Evolutionary conservation across 2,888 invertebrate genomes (phyloP).

Genomic region (Phyllotreta striolata): DNA sequence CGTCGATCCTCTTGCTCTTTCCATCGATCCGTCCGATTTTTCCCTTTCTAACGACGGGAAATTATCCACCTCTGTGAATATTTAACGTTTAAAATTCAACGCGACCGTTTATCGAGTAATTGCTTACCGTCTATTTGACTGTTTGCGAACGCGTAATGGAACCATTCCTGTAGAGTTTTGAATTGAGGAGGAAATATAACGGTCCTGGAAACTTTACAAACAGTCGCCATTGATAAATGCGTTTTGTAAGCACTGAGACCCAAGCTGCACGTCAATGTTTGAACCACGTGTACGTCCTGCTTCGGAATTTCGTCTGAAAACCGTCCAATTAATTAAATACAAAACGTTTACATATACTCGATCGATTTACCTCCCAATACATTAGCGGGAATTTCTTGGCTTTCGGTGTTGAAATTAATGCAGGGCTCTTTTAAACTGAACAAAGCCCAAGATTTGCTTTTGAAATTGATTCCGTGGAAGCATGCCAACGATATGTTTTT

Average conservation of each 20-base stretch:
- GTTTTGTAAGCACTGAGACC: constrained; percentile 75
- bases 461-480: constrained; percentile 97
- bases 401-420: constrained; percentile 92
- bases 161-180: constrained; percentile 94
- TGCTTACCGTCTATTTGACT: constrained; percentile 89
- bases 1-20: constrained; percentile 64
- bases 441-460: constrained; percentile 94
- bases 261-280: constrained; percentile 88
- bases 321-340: constrained; percentile 3
- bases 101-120: neutral
- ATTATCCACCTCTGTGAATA: constrained; percentile 78
- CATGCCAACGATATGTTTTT: constrained; percentile 94
- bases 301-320: constrained; percentile 56
- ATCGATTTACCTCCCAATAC: constrained; percentile 60
- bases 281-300: constrained; percentile 82
- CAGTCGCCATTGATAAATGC: constrained; percentile 93
- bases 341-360: constrained; percentile 1
- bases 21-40: constrained; percentile 67
- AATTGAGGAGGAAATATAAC: constrained; percentile 96
- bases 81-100: constrained; percentile 3
- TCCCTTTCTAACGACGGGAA: constrained; percentile 90
- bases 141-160: constrained; percentile 94
- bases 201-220: constrained; percentile 89
- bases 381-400: constrained; percentile 81
- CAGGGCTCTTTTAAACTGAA: constrained; percentile 93